Conservation (phyloP, 2,113 vertebrate genomes). For the Lycocorax pyrrhopterus region DNA sequence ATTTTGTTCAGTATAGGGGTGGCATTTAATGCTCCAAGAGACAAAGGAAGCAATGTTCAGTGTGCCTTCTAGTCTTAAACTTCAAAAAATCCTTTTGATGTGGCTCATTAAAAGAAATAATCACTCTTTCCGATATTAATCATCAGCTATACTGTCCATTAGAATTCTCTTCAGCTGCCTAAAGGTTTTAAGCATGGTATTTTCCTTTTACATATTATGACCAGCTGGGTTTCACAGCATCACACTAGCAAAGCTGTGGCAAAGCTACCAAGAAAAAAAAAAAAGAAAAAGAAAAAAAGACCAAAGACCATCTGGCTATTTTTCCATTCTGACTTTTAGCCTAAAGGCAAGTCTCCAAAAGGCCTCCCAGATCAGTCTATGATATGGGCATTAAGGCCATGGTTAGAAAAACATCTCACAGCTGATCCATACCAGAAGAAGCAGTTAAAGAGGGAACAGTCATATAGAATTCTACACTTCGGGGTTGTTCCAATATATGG, state of each 20-base stretch:
- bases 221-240: conserved; percentile 20
- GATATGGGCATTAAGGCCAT: neutral
- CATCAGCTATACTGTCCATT: neutral
- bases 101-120: conserved; percentile 10
- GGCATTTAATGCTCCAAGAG: conserved; percentile 6
- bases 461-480: neutral
- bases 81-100: conserved; percentile 33
- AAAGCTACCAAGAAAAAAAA: neutral
- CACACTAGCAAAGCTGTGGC: neutral
- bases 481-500: neutral
- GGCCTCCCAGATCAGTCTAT: neutral
- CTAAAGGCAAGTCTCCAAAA: neutral
- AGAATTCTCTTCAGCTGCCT: neutral
- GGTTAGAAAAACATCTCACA: neutral
- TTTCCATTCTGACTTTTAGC: neutral
- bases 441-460: neutral
- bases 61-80: conserved; percentile 1
- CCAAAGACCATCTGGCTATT: neutral
- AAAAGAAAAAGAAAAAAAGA: neutral
- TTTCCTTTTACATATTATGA: neutral
- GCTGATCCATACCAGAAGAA: neutral
- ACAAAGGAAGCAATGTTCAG: conserved; percentile 43
- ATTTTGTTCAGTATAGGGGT: conserved; percentile 18
- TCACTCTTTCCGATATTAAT: neutral
- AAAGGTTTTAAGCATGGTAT: neutral